Conservation (phyloP, 2,113 vertebrate genomes). For the Cisticola juncidis region DNA sequence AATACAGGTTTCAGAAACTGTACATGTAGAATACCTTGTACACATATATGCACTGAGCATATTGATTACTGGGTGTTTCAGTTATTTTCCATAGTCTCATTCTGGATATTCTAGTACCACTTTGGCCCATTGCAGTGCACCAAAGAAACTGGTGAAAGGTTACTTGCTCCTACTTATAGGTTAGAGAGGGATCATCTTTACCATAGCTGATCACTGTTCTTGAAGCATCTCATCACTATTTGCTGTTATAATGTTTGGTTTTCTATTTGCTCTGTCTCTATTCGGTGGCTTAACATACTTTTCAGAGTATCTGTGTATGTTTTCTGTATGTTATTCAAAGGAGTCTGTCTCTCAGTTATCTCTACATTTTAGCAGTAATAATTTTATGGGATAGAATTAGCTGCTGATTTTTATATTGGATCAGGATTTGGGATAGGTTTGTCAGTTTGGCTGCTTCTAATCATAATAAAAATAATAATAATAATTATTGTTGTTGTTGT, state of each 20-base stretch:
- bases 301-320: not conserved
- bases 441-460: not conserved
- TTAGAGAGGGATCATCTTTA: not conserved
- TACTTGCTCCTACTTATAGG: not conserved
- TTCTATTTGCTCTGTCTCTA: not conserved
- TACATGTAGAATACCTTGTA: not conserved
- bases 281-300: not conserved
- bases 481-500: too few species aligned
- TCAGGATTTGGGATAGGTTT: not conserved
- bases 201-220: not conserved
- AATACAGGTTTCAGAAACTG: not conserved
- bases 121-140: not conserved
- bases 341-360: not conserved
- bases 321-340: not conserved
- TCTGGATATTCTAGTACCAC: accelerated
- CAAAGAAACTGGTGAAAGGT: not conserved
- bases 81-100: not conserved
- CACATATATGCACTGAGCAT: accelerated
- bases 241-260: not conserved
- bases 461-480: not conserved
- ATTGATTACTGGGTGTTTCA: not conserved
- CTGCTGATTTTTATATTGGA: not conserved
- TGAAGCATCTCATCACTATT: not conserved
- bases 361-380: not conserved
- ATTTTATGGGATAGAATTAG: not conserved